Base-by-base conservation (phyloP, 2,113 vertebrate species). In the Apteryx mantelli region DNA sequence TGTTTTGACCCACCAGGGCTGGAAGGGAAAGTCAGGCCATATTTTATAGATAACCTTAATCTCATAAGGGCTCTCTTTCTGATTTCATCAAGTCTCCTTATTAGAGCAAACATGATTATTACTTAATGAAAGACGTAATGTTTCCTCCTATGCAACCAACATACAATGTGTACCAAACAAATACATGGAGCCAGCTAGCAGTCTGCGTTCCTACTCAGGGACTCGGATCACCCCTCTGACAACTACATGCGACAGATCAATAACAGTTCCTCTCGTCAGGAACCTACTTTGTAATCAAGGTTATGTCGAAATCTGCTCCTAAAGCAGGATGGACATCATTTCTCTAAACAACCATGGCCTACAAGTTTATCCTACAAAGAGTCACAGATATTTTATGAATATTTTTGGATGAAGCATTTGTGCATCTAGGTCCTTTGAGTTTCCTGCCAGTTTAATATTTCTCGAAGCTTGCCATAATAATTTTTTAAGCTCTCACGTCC, bases 1-100 rank as follows among this genome's bases (percentile, higher is more conserved):
- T 79, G 63, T 95, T 95, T 95, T 80, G 94, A 93, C 87, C 40
- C 85, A 75, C 19, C 68, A 80, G 60, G 76, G 64, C 80, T 91
- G 68, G 71, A 91, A 85, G 18, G 81, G 40, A 85, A 93, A 68
- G 76, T 86, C 94, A 95, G 87, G n/a, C 82, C 91, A 13, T 88
- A 81, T 91, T 86, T 96, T 93, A 91, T 75, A 86, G 50, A 76
- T 66, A 96, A 40, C 25, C 65, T 61, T 66, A 42, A 93, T 84
- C 53, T 63, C 60, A 70, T 58, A 88, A 87, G 40, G 40, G 36
- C 22, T 89, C 48, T n/a, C 74, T 87, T 77, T 81, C 65, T 91
- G 89, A 42, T 21, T 44, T 42, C 55, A 74, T 66, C 63, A 65
- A 80, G n/a, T 25, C 76, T 82, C 82, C 53, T 84, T 79, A 82